Percentiles rank a stretch among this genome's conserved stretches.
Evolutionary conservation across 2,797 vertebrate species (phyloP).

Genomic region (Tamandua tetradactyla): DNA sequence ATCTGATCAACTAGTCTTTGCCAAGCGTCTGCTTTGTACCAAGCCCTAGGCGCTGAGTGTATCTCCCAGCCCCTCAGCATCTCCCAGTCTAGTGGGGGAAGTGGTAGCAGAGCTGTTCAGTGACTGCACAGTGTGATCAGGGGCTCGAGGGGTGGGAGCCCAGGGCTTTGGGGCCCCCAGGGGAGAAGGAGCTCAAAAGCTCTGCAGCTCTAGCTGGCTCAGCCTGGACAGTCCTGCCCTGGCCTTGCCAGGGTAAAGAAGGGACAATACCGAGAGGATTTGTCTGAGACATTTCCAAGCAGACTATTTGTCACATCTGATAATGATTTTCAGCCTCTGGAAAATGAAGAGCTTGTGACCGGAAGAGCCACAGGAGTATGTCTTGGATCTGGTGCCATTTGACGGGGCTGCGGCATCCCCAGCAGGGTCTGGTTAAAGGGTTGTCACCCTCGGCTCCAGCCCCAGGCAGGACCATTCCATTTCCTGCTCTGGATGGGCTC

Average conservation of each 20-base stretch:
- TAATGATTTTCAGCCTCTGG: constrained; percentile 64
- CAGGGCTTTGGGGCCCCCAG: not conserved
- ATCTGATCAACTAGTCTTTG: not conserved
- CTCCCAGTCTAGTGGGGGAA: not conserved
- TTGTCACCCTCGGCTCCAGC: not conserved
- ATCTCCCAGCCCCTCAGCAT: not conserved
- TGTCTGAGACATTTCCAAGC: not conserved
- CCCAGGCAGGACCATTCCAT: not conserved
- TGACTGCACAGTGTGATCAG: not conserved
- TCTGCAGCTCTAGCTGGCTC: not conserved
- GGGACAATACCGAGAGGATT: not conserved
- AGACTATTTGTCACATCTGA: constrained; percentile 49
- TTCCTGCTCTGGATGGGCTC: not conserved
- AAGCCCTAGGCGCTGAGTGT: not conserved
- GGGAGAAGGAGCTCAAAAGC: not conserved
- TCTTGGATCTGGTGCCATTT: not conserved
- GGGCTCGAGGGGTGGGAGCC: not conserved
- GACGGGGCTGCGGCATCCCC: not conserved
- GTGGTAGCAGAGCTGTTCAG: fast-evolving
- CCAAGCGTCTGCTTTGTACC: not conserved
- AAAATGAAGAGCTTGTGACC: constrained; percentile 41
- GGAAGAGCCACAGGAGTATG: not conserved
- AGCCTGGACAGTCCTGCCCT: not conserved
- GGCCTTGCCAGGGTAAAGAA: not conserved
- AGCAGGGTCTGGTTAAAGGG: not conserved